Percentiles rank a stretch among this genome's conserved stretches.
phyloP scores from a whole-genome alignment of 2,113 vertebrate species.

The Gobius niger region DNA sequence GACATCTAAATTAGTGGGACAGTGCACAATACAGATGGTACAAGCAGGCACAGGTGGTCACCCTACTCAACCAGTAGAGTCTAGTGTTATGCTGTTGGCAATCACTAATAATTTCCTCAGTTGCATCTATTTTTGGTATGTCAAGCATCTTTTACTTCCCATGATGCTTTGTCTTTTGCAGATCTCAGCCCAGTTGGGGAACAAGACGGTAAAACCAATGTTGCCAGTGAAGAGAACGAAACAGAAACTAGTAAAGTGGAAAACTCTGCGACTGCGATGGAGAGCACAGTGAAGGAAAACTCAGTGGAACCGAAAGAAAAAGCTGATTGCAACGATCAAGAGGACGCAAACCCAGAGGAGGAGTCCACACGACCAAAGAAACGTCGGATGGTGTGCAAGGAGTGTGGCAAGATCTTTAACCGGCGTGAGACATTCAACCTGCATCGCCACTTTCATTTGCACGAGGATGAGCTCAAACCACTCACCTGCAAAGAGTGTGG shows the following conservation, averaged over 20 bases:
- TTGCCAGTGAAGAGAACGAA: slow-evolving; percentile 15
- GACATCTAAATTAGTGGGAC: too few species aligned
- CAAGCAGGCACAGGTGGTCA: too few species aligned
- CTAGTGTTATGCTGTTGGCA: background rate
- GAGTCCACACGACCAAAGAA: slow-evolving; percentile 46
- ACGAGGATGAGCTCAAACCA: slow-evolving; percentile 74
- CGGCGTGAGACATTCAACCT: slow-evolving; percentile 77
- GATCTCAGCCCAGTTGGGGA: slow-evolving; percentile 21
- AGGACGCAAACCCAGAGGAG: slow-evolving; percentile 9
- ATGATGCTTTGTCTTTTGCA: slow-evolving; percentile 22
- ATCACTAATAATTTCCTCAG: slow-evolving; percentile 1
- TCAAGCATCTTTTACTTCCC: background rate
- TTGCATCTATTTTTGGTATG: background rate
- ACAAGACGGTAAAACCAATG: slow-evolving; percentile 9
- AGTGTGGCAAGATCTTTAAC: slow-evolving; percentile 75
- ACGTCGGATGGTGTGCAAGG: slow-evolving; percentile 66
- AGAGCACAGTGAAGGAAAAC: background rate
- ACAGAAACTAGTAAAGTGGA: background rate
- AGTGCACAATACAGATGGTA: too few species aligned
- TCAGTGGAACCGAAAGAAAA: slow-evolving; percentile 6
- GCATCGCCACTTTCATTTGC: slow-evolving; percentile 77
- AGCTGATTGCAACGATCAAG: slow-evolving; percentile 4
- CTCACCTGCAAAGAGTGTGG: slow-evolving; percentile 78
- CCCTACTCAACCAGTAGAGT: too few species aligned
- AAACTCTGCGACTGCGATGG: slow-evolving; percentile 3